Base-by-base conservation (phyloP, 2,113 vertebrate genomes). In the Gasterosteus nipponicus region DNA sequence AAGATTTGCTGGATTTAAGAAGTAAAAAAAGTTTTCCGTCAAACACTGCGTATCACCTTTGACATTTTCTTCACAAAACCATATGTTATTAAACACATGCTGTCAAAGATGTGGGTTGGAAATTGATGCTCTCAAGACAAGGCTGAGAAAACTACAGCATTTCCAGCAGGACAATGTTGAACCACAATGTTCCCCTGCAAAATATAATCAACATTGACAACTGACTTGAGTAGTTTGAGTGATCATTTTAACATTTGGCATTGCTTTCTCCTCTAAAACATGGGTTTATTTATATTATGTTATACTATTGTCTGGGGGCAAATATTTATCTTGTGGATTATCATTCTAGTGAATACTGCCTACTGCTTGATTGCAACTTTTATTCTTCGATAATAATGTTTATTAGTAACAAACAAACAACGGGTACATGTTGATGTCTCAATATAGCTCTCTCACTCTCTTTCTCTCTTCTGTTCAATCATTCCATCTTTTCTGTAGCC, bases 401-500 rank as follows among this genome's bases (percentile, higher is more conserved):
- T 76, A 58, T 69, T 4, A 39, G n/a, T 39, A 31, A 68, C 31
- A 69, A 64, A 69, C 56, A 18, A 10, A 16, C 16, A 59, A 31
- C 46, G n/a, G 56, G 76, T 44, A 12, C 1, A 26, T 44, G 42
- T 42, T 51, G 61, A 49, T 35, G 54, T 78, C 56, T 22, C 41
- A 31, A n/a, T 41, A 5, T 15, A 72, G 42, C 49, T 72, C 74
- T 22, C 19, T 44, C 65, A 75, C 57, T 47, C 65, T 42, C 35
- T 47, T 61, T 46, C 35, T 44, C 51, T 54, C 51, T 4, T 33
- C 61, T 81, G 19, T 81, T 71, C 22, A 69, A 73, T 88, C 64
- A 77, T 85, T 84, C 72, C 70, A 10, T 85, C 75, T 79, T 22
- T 60, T 47, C 42, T 66, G 10, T 85, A 75, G 51, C 74, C 57